phyloP scores from a whole-genome alignment of 1,140 invertebrate species.

The Paraescarpia echinospica region DNA sequence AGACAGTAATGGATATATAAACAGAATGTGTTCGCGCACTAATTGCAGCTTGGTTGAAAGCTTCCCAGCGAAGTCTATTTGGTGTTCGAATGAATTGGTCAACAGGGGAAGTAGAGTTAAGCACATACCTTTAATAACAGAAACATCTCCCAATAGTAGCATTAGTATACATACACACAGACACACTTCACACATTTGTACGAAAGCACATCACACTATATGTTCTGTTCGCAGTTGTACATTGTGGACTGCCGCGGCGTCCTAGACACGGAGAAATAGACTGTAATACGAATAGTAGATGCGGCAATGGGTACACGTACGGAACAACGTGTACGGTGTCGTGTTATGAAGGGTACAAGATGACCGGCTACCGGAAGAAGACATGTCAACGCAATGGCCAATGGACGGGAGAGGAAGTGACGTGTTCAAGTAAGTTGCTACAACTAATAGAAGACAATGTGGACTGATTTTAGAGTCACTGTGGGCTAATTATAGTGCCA shows the following conservation, averaged over 20 bases:
- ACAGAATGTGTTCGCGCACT: too few species aligned
- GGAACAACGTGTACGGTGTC: neutral
- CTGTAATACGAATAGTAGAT: neutral
- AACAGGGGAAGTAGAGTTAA: too few species aligned
- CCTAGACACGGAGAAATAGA: neutral
- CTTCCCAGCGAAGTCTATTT: too few species aligned
- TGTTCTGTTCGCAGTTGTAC: neutral
- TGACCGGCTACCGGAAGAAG: neutral
- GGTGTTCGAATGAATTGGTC: too few species aligned
- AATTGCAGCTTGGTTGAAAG: too few species aligned
- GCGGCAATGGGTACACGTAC: neutral
- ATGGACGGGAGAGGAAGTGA: neutral
- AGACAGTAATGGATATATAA: too few species aligned
- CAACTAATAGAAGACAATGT: neutral
- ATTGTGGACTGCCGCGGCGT: neutral
- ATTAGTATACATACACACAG: too few species aligned
- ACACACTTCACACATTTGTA: too few species aligned
- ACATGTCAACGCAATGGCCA: neutral
- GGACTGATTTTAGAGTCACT: neutral
- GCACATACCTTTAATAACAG: too few species aligned
- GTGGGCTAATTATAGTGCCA: neutral
- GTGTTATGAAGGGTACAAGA: neutral
- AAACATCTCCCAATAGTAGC: too few species aligned
- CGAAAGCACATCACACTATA: neutral
- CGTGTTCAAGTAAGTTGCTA: neutral